Base-by-base conservation (phyloP, 2,797 vertebrate genomes). In the Remorina albescens region DNA sequence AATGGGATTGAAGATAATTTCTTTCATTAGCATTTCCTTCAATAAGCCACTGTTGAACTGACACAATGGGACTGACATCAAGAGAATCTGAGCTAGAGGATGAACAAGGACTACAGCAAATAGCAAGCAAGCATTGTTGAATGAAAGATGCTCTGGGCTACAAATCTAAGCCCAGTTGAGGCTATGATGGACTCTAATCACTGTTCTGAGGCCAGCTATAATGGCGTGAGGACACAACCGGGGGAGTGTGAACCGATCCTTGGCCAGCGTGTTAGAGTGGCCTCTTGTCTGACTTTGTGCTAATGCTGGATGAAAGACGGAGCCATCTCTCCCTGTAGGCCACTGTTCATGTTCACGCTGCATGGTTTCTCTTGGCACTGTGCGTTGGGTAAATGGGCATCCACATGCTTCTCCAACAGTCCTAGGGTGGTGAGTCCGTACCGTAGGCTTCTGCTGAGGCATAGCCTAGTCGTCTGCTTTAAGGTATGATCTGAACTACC, bases 361-460 rank as follows among this genome's bases (percentile, higher is more conserved):
- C 55, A 15, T 71, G 85, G 81, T 82, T 86, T 89, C 62, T 90
- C 89, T 92, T 94, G 93, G 92, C 93, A 92, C 91, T 86, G 89
- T 90, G 87, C 82, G 44, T 86, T 34, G 30, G 82, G 85, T 75
- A 69, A 78, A 71, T 63, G 69, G 90, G 83, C 82, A 67, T 85
- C 86, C 83, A 54, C 78, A 69, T 76, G 81, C 76, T 76, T 86
- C 74, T 84, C 74, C 83, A 80, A 63, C 82, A 67, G 74, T 81
- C 85, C 85, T 87, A 8, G 71, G 67, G 79, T 63, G 75, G 56
- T 23, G 78, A 72, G 78, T 87, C 82, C 68, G 39, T 15, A 65
- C 74, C 53, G 73, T 46, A 37, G 68, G 78, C 74, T 63, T 82
- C 58, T 71, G 70, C 79, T 59, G 67, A 83, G 62, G 60, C 69